phyloP scores from a whole-genome alignment of 2,113 vertebrate species.

The Chaenogobius annularis region DNA sequence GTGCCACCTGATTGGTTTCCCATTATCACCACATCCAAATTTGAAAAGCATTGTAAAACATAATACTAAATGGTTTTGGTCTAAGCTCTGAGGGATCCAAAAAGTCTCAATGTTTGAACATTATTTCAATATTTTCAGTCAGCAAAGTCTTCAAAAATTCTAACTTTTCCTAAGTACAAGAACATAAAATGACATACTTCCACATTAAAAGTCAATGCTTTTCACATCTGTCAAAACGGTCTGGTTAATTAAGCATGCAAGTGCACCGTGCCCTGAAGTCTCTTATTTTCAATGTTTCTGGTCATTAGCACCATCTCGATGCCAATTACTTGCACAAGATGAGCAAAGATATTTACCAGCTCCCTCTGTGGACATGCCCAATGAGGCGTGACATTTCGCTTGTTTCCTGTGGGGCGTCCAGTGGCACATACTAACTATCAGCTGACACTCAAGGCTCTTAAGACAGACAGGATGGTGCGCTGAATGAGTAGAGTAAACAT shows the following conservation, averaged over 20 bases:
- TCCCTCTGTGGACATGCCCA: slow-evolving; percentile 40
- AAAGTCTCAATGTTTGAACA: no score
- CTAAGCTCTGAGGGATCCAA: no score
- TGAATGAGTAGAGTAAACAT: slow-evolving; percentile 52
- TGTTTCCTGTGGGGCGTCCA: slow-evolving; percentile 15
- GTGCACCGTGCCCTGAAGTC: slow-evolving; percentile 24
- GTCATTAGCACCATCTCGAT: slow-evolving; percentile 50
- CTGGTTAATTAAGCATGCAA: slow-evolving; percentile 45
- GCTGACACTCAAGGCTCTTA: slow-evolving; percentile 46
- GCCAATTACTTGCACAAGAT: slow-evolving; percentile 42
- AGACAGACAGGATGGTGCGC: slow-evolving; percentile 38
- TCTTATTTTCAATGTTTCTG: slow-evolving; percentile 12
- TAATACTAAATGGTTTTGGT: no score
- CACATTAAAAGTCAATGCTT: not conserved
- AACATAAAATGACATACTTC: not conserved
- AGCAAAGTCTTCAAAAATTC: no score
- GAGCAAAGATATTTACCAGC: slow-evolving; percentile 35
- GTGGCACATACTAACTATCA: slow-evolving; percentile 34
- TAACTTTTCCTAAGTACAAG: no score
- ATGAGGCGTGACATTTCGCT: slow-evolving; percentile 60
- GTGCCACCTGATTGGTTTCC: no score
- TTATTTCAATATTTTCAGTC: no score
- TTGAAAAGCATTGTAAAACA: no score
- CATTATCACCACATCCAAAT: no score
- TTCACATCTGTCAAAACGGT: slow-evolving; percentile 18